phyloP scores from a whole-genome alignment of 2,797 vertebrate species.

The Taenioides sp. region DNA sequence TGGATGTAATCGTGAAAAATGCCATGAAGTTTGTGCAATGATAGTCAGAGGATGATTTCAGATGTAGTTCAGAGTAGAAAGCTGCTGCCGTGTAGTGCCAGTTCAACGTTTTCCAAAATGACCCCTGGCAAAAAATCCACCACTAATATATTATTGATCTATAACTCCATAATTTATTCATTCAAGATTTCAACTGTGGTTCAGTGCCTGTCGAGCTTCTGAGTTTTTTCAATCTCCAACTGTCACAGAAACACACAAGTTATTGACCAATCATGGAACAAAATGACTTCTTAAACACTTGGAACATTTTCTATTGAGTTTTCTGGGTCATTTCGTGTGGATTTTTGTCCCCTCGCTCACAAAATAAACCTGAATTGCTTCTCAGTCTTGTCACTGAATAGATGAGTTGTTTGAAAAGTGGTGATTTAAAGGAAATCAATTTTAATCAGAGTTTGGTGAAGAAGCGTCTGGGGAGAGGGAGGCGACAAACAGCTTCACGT shows the following conservation, averaged over 20 bases:
- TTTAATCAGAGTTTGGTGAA: conserved; percentile 44
- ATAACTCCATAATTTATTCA: conserved; percentile 3
- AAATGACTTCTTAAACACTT: conserved; percentile 13
- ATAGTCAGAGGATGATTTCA: not conserved
- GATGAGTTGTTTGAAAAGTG: conserved; percentile 26
- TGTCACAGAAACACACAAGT: not conserved
- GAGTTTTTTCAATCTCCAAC: not conserved
- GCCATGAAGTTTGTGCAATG: not conserved
- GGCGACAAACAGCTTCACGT: conserved; percentile 15
- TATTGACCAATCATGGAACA: not conserved
- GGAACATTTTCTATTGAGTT: conserved; percentile 1
- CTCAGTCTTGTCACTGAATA: conserved; percentile 22
- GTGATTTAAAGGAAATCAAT: conserved; percentile 38
- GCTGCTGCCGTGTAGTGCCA: not conserved
- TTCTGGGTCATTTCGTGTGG: not conserved
- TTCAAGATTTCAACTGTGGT: conserved; percentile 4
- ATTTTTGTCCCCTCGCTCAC: not conserved
- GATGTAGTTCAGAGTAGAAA: not conserved
- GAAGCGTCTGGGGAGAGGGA: conserved; percentile 17
- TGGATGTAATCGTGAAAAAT: not conserved
- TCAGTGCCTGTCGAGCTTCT: conserved; percentile 7
- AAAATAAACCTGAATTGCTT: conserved; percentile 6
- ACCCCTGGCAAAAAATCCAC: conserved; percentile 1
- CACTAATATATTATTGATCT: conserved; percentile 11
- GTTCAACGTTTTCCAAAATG: not conserved